Evolutionary conservation across 2,113 vertebrate genomes (phyloP).

Genomic region (Prunella fulvescens): DNA sequence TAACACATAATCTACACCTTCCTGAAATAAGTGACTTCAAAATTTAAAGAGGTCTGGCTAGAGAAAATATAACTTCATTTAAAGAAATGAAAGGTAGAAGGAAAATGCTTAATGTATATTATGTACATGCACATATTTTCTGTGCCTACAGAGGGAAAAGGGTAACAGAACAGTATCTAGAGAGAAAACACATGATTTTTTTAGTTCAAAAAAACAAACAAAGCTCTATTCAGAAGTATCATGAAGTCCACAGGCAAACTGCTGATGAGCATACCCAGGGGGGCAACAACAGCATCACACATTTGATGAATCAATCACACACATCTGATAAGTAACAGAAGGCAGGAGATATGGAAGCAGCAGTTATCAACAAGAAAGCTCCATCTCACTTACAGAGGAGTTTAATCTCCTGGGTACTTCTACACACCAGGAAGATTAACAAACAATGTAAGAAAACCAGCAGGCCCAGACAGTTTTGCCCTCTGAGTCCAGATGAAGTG

Average conservation of each 20-base stretch:
- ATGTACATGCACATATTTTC: accelerated
- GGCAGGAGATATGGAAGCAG: not conserved
- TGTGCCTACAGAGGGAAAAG: not conserved
- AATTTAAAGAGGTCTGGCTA: not conserved
- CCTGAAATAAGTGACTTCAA: not conserved
- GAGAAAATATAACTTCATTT: not conserved
- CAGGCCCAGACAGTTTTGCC: not conserved
- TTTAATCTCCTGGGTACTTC: not conserved
- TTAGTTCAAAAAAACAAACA: not conserved
- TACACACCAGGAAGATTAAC: not conserved
- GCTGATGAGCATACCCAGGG: not conserved
- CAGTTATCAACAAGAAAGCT: not conserved
- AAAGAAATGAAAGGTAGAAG: not conserved
- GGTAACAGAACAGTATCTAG: not conserved
- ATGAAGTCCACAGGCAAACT: not conserved
- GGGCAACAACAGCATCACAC: not conserved
- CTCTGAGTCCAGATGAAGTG: not conserved
- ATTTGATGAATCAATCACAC: not conserved
- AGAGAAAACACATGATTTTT: not conserved
- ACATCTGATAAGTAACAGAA: not conserved
- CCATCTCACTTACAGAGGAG: not conserved
- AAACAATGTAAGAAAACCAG: not conserved
- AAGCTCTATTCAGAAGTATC: not conserved
- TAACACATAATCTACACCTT: not conserved
- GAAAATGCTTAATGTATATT: not conserved